Evolutionary conservation across 2,888 invertebrate genomes (phyloP).

Genomic region (Pyrocoelia pectoralis): DNA sequence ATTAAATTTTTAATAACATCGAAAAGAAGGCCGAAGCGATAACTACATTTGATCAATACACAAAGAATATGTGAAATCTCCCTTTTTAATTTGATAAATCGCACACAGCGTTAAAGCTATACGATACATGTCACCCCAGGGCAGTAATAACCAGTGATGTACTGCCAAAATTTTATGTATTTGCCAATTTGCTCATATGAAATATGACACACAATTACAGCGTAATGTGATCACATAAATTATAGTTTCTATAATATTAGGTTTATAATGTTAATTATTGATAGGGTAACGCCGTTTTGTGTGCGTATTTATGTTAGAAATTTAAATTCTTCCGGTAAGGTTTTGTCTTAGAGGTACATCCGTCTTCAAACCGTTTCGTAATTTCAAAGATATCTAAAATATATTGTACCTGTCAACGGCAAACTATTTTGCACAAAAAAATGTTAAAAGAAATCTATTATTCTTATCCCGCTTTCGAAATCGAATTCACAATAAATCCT

Average conservation of each 20-base stretch:
- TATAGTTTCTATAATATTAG: slow-evolving; percentile 25
- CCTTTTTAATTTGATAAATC: slow-evolving; percentile 41
- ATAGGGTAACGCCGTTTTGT: background rate
- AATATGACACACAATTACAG: slow-evolving; percentile 40
- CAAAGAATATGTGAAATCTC: slow-evolving; percentile 14
- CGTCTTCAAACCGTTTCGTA: background rate
- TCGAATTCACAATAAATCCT: slow-evolving; percentile 1
- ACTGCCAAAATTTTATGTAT: slow-evolving; percentile 54
- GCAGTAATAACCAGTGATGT: slow-evolving; percentile 54
- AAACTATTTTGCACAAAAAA: slow-evolving; percentile 5
- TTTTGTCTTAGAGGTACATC: no score
- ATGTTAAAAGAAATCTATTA: background rate
- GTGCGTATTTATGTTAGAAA: no score
- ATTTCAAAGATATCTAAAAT: background rate
- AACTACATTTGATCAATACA: slow-evolving; percentile 21
- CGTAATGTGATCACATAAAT: slow-evolving; percentile 40
- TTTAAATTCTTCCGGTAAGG: background rate
- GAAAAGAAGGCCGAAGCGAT: slow-evolving; percentile 27
- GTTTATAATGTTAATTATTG: slow-evolving; percentile 24
- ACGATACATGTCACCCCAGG: slow-evolving; percentile 45
- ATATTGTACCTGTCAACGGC: background rate
- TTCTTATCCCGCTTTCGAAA: background rate
- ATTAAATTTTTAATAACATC: slow-evolving; percentile 44
- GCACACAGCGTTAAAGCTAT: slow-evolving; percentile 33
- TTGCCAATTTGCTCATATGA: slow-evolving; percentile 43